phyloP scores from a whole-genome alignment of 2,888 invertebrate genomes.

The Elmis aenea region DNA sequence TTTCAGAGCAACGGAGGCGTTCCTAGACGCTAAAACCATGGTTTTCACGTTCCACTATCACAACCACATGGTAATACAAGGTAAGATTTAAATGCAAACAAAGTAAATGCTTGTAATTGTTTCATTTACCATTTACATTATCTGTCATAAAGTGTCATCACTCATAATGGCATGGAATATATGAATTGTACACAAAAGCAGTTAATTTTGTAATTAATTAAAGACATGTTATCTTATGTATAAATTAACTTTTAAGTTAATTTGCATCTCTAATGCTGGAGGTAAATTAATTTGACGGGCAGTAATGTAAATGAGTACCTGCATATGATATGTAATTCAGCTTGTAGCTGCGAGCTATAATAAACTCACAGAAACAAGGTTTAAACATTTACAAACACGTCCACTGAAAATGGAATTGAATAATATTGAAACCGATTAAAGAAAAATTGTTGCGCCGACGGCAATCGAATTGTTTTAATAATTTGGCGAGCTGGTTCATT shows the following conservation, averaged over 20 bases:
- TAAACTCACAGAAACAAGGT: slow-evolving; percentile 18
- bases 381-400: slow-evolving; percentile 12
- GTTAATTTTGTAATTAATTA: slow-evolving; percentile 23
- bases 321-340: slow-evolving; percentile 18
- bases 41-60: no score
- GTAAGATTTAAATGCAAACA: no score
- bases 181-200: slow-evolving; percentile 13
- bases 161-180: slow-evolving; percentile 6
- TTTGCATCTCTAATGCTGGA: slow-evolving; percentile 27
- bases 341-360: slow-evolving; percentile 12
- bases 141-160: slow-evolving; percentile 14
- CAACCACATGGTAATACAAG: no score
- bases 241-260: slow-evolving; percentile 27
- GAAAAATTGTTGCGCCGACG: no score
- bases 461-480: no score
- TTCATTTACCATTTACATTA: no score
- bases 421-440: slow-evolving; percentile 14
- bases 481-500: no score
- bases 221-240: slow-evolving; percentile 24
- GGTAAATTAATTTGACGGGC: slow-evolving; percentile 28
- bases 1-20: no score
- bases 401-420: slow-evolving; percentile 13
- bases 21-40: no score
- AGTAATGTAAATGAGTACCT: slow-evolving; percentile 26
- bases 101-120: no score